These are phyloP conservation scores for Heteromyza rotundicornis DNA, from an alignment of 2,888 invertebrate genomes.

Conservation along the genomic window DNA sequence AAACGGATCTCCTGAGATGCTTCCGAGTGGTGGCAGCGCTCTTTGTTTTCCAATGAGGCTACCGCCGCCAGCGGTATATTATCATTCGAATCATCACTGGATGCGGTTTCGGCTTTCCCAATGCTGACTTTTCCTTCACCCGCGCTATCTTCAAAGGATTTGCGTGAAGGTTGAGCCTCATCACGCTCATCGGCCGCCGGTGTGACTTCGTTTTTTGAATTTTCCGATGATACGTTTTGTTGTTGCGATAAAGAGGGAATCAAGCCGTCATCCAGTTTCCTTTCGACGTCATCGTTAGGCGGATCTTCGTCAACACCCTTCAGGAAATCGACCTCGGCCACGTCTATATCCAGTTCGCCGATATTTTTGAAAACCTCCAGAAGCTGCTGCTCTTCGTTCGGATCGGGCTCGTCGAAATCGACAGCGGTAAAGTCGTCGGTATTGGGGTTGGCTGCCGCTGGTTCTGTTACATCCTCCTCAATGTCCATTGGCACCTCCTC, in stretches of 20 bases:
- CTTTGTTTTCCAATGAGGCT: constrained; percentile 49
- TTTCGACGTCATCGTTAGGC: constrained; percentile 38
- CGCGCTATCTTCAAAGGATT: constrained; percentile 13
- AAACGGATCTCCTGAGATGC: constrained; percentile 22
- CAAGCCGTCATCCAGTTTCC: constrained; percentile 32
- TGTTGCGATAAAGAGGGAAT: too few relatives aligned
- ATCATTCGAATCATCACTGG: constrained; percentile 60
- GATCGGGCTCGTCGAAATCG: constrained; percentile 47
- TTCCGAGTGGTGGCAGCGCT: constrained; percentile 34
- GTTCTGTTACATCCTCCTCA: constrained; percentile 24
- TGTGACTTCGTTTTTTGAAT: constrained; percentile 25
- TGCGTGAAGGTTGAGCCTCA: constrained; percentile 16
- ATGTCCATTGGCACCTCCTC: constrained; percentile 41
- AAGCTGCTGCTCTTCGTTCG: constrained; percentile 57
- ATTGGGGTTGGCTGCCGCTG: not conserved
- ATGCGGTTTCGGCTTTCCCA: constrained; percentile 28
- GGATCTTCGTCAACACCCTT: constrained; percentile 43
- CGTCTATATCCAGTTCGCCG: constrained; percentile 59
- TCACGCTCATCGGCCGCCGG: constrained; percentile 21
- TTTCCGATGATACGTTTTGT: constrained; percentile 5
- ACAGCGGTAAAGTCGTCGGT: constrained; percentile 3
- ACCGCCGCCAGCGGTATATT: constrained; percentile 55
- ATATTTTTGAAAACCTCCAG: constrained; percentile 59
- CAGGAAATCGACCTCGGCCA: constrained; percentile 56
- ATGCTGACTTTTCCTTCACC: constrained; percentile 31